These are phyloP conservation scores for Rhyacichthys aspro DNA, from an alignment of 2,797 vertebrate species.

Conservation along the genomic window DNA sequence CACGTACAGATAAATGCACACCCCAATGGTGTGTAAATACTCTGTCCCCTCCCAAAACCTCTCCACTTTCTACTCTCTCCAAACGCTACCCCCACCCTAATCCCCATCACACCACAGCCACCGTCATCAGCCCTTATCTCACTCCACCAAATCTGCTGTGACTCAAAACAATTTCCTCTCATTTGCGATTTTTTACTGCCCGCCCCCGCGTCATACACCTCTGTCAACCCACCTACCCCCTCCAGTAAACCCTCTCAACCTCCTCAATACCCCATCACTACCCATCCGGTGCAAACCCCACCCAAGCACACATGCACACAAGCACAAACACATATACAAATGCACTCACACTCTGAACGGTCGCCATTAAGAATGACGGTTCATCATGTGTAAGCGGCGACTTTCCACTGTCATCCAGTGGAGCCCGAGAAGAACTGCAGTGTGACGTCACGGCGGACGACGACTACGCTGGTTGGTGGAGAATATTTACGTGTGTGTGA, in stretches of 20 bases:
- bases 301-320: conserved; percentile 52
- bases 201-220: conserved; percentile 55
- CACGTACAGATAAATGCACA: conserved; percentile 42
- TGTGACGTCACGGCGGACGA: conserved; percentile 69
- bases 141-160: conserved; percentile 80
- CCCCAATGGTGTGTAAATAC: conserved; percentile 42
- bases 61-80: conserved; percentile 56
- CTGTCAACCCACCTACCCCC: conserved; percentile 59
- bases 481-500: conserved; percentile 59
- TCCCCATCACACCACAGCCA: conserved; percentile 76
- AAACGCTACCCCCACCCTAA: conserved; percentile 61
- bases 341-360: conserved; percentile 60
- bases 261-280: conserved; percentile 55
- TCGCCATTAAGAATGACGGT: conserved; percentile 70
- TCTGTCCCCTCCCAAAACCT: conserved; percentile 52
- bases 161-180: conserved; percentile 83
- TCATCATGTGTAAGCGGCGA: conserved; percentile 57
- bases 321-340: conserved; percentile 47
- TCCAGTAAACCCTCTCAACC: conserved; percentile 62
- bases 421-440: conserved; percentile 74
- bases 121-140: conserved; percentile 83
- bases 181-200: conserved; percentile 74
- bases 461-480: conserved; percentile 68
- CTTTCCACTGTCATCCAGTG: conserved; percentile 77
- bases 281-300: conserved; percentile 58